These are phyloP conservation scores for Reticulitermes lucifugus DNA, from an alignment of 2,888 invertebrate species.

Conservation along the genomic window DNA sequence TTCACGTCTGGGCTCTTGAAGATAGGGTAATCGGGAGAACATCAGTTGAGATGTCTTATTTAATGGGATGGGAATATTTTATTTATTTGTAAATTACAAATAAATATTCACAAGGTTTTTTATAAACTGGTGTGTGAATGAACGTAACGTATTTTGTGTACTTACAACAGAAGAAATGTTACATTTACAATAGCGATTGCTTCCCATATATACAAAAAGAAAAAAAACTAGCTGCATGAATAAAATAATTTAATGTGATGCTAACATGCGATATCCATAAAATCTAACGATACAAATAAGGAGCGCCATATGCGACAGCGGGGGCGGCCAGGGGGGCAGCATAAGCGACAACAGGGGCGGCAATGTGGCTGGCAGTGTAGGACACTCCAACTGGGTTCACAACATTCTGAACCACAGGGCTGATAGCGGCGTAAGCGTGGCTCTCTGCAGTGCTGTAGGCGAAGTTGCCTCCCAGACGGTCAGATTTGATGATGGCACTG, in stretches of 20 bases:
- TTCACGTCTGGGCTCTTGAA: too few species aligned
- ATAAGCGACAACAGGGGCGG: conserved; percentile 50
- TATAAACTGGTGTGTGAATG: neutral
- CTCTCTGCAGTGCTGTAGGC: conserved; percentile 68
- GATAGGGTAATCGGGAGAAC: too few species aligned
- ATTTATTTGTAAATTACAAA: neutral
- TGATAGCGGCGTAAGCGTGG: conserved; percentile 65
- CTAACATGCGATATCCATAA: too few species aligned
- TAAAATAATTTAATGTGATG: neutral
- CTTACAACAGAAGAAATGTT: neutral
- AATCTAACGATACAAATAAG: conserved; percentile 1
- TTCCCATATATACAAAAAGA: neutral
- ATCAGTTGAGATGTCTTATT: too few species aligned
- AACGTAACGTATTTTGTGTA: neutral
- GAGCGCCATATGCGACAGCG: conserved; percentile 15
- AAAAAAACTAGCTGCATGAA: neutral
- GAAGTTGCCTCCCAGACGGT: conserved; percentile 68
- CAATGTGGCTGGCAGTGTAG: conserved; percentile 58
- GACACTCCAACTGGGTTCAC: conserved; percentile 61
- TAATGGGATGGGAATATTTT: neutral
- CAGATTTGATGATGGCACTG: conserved; percentile 67
- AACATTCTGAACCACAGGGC: conserved; percentile 62
- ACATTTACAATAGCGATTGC: neutral
- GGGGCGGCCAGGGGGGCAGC: conserved; percentile 48
- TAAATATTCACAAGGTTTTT: neutral